Base-by-base conservation (phyloP, 2,888 invertebrate species). In the Leptopilina myrica region DNA sequence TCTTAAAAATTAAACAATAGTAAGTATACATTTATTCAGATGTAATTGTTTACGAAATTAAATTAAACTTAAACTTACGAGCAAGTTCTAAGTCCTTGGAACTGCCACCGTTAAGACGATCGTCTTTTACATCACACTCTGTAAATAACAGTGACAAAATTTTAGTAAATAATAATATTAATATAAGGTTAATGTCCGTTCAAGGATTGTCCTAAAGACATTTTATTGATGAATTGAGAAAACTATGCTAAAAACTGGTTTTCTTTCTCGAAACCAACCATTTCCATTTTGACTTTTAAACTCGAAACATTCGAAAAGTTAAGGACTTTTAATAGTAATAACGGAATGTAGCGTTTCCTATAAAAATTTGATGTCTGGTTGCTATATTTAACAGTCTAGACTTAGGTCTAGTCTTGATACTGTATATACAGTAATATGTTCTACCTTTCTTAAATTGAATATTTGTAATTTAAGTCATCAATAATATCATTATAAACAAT, bases 41-140 rank as follows among this genome's bases (percentile, higher is more conserved):
- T 33, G 9, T 8, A n/a, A 59, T 49, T 76, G 59, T 15, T 12
- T 5, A 53, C 5, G 0, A 49, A 26, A 67, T 79, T 11, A 15
- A 14, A 40, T 49, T 33, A 33, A 49, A 49, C 43, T 43, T 43
- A 8, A 43, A 88, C 90, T 85, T 87, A 93, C 94, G 93, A 91
- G 94, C 93, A 91, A 92, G 94, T 93, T 95, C 94, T 92, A 94
- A 93, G 93, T 95, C 94, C 94, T 95, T 95, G 92, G 95, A 95
- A 93, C 94, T 94, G 92, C 93, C 93, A 93, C 96, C 96, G 95
- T 96, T 96, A 93, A 95, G 95, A 93, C 94, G 94, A 93, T 95
- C 95, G 94, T 95, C 95, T 94, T 95, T 96, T 96, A 96, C 96
- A 96, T 96, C 96, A 95, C 95, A 95, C 94, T 95, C 96, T 96